Percentiles rank a stretch among this genome's conserved stretches.
These are phyloP conservation scores for Kobus ellipsiprymnus DNA, from an alignment of 2,113 vertebrate species.

Conservation along the genomic window DNA sequence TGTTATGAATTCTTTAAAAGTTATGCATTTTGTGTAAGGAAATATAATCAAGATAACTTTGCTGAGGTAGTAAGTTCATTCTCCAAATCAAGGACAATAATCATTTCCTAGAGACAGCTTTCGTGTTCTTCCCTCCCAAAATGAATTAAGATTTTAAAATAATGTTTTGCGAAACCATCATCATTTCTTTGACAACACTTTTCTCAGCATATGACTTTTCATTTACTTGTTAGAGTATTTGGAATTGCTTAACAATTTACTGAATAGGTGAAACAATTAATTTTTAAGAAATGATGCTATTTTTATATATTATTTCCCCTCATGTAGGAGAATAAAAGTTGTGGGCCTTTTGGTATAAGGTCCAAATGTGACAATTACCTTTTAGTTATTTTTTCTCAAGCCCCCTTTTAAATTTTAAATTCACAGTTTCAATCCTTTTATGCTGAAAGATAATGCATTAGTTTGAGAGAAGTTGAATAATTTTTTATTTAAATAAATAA, in stretches of 20 bases:
- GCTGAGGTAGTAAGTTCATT: neutral
- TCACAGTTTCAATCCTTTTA: neutral
- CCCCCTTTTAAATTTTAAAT: neutral
- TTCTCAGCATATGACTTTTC: neutral
- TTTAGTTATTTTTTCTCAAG: neutral
- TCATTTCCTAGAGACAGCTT: neutral
- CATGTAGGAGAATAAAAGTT: neutral
- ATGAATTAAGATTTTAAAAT: neutral
- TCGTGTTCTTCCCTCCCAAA: neutral
- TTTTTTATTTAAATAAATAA: neutral
- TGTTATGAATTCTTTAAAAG: neutral
- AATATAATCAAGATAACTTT: neutral
- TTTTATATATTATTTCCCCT: neutral
- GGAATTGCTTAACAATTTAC: neutral
- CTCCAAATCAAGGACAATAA: neutral
- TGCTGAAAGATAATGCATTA: neutral
- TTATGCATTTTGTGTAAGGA: neutral
- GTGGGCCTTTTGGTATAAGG: neutral
- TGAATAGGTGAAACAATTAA: neutral
- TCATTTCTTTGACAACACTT: neutral
- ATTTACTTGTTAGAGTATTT: neutral
- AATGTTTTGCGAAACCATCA: neutral
- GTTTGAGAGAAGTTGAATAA: neutral
- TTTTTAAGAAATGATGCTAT: neutral
- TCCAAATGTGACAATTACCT: neutral